Percentiles rank a stretch among this genome's conserved stretches.
Evolutionary conservation across 2,113 vertebrate genomes (phyloP).

Genomic region (Aythya baeri): DNA sequence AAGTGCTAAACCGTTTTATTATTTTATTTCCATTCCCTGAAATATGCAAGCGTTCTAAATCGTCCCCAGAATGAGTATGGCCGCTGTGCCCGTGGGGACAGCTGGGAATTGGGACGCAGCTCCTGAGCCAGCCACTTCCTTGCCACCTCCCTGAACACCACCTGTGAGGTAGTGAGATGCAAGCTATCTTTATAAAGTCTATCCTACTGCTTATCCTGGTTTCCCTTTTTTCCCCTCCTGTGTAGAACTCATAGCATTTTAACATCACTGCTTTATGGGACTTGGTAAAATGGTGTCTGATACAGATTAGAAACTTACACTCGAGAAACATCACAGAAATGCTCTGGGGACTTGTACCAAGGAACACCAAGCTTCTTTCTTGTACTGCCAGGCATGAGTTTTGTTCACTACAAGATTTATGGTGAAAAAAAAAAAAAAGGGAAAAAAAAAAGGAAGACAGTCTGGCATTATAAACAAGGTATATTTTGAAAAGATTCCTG

Average conservation of each 20-base stretch:
- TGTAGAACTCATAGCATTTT: neutral
- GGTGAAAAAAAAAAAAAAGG: neutral
- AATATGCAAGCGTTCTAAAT: neutral
- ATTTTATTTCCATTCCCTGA: neutral
- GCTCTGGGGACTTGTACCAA: neutral
- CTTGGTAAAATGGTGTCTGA: neutral
- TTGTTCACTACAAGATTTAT: neutral
- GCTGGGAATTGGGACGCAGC: neutral
- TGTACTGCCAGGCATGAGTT: neutral
- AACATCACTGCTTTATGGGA: neutral
- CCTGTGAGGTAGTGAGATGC: neutral
- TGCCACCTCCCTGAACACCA: neutral
- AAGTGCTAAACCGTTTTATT: neutral
- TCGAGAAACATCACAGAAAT: neutral
- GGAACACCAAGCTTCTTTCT: neutral
- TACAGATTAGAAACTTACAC: neutral
- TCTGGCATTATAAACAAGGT: neutral
- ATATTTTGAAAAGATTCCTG: neutral
- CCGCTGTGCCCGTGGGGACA: neutral
- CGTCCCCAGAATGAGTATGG: neutral
- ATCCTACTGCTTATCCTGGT: neutral
- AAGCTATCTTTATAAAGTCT: neutral
- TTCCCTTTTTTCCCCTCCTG: neutral
- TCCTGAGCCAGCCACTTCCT: neutral
- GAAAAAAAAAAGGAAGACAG: neutral